These are phyloP conservation scores for Arenaria interpres DNA, from an alignment of 2,113 vertebrate genomes.

Conservation along the genomic window DNA sequence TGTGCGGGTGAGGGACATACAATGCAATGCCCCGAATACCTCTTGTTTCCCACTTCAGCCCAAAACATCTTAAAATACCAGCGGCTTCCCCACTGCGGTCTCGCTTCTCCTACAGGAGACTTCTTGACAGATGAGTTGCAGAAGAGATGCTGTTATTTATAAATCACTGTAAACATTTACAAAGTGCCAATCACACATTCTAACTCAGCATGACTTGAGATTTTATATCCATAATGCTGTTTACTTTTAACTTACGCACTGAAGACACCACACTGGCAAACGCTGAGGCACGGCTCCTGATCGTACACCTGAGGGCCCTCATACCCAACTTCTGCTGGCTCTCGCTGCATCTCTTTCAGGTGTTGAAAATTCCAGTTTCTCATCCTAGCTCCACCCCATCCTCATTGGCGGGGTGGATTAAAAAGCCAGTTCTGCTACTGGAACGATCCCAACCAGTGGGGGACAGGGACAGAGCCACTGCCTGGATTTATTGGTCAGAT, in stretches of 20 bases:
- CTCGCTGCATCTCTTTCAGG: not conserved
- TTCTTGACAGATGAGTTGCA: not conserved
- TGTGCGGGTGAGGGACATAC: not conserved
- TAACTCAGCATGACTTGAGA: not conserved
- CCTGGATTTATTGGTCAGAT: not conserved
- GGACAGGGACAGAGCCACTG: not conserved
- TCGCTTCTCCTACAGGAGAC: not conserved
- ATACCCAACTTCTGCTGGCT: not conserved
- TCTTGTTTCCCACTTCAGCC: not conserved
- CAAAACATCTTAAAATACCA: not conserved
- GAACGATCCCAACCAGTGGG: rapidly evolving
- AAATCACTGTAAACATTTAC: not conserved
- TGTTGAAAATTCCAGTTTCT: not conserved
- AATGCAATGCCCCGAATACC: not conserved
- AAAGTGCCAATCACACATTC: not conserved
- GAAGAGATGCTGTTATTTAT: constrained; percentile 2
- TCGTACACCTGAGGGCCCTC: not conserved
- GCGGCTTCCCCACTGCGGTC: not conserved
- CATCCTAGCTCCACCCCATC: not conserved
- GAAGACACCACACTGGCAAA: not conserved
- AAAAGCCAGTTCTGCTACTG: not conserved
- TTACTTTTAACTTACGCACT: not conserved
- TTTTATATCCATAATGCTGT: not conserved
- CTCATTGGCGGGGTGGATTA: not conserved
- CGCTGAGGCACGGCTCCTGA: not conserved